Evolutionary conservation across 2,888 invertebrate species (phyloP), one percentile per base, ranked within the genome.

Genomic region (Notodonta ziczac): DNA sequence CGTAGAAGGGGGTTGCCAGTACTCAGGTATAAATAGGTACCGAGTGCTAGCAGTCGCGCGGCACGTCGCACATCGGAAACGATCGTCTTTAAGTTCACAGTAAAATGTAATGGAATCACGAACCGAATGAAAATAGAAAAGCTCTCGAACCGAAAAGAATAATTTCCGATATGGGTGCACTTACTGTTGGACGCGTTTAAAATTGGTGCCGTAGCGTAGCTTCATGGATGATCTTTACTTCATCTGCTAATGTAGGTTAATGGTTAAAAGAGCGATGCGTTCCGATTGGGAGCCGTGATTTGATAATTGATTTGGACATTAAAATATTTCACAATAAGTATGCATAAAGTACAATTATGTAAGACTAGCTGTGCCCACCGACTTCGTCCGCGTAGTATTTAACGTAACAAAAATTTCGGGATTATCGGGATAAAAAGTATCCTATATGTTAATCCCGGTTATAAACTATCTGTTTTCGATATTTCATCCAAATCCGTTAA

Each of bases 81-180:
- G 70, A 66, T 68, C 62, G 60, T 62, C 59, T 70, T 74, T 76
- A 71, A 76, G 73, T 71, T 73, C 68, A 63, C 70, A 66, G 50
- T 69, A 66, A 76, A 80, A 73, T 63, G 61, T 69, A 52, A 52
- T 54, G 7, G 51, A 61, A 62, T 70, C 56, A 62, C 42, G 59
- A 70, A 70, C 67, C 65, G 69, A 69, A 69, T 62, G 60, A 62
- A 65, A 61, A 56, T 57, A 46, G 56, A 66, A 61, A 57, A 46
- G 59, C 65, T 70, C 63, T 70, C 56, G 61, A 59, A 52, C 39
- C 52, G 16, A 52, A 13, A 13, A 52, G 12, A 3, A 32, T 52
- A 52, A 52, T 52, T 32, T 52, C 52, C 52, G 32, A 32, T 4
- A 35, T 32, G 12, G 32, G 52, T 13, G 52, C 14, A 54, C 54